phyloP scores from a whole-genome alignment of 2,797 vertebrate species.

The Austrolebias charrua region DNA sequence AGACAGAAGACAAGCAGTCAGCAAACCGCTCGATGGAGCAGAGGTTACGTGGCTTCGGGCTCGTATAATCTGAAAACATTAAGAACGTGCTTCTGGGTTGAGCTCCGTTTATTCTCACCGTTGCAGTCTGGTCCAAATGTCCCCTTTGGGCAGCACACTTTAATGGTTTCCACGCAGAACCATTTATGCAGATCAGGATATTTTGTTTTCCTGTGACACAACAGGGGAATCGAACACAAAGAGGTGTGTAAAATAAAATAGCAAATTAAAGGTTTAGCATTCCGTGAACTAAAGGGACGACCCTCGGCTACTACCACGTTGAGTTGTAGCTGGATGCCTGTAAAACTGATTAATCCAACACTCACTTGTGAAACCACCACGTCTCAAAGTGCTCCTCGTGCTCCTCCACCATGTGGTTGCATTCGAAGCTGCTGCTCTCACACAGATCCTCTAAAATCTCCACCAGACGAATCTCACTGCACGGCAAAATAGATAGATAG shows the following conservation, averaged over 20 bases:
- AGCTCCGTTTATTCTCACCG: conserved; percentile 68
- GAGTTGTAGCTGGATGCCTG: too few relatives aligned
- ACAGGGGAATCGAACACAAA: conserved; percentile 17
- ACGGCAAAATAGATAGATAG: too few relatives aligned
- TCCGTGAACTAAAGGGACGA: too few relatives aligned
- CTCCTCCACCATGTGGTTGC: conserved; percentile 94
- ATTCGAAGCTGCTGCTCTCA: conserved; percentile 92
- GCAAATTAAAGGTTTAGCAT: too few relatives aligned
- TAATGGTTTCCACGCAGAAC: conserved; percentile 90
- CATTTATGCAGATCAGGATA: conserved; percentile 91
- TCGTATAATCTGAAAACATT: background rate
- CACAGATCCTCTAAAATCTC: conserved; percentile 93
- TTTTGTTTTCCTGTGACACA: conserved; percentile 85
- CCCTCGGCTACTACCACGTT: too few relatives aligned
- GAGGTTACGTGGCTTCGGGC: background rate
- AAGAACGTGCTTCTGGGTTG: background rate
- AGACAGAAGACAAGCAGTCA: too few relatives aligned
- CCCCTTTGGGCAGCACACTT: conserved; percentile 90
- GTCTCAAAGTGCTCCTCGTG: conserved; percentile 92
- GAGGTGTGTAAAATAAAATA: background rate
- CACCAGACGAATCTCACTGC: conserved; percentile 94
- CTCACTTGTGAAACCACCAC: conserved; percentile 95
- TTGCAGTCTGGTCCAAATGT: conserved; percentile 90
- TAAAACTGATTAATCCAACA: background rate
- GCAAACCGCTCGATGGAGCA: too few relatives aligned